Evolutionary conservation across 1,140 invertebrate species (phyloP).

Genomic region (Drosophila tani): DNA sequence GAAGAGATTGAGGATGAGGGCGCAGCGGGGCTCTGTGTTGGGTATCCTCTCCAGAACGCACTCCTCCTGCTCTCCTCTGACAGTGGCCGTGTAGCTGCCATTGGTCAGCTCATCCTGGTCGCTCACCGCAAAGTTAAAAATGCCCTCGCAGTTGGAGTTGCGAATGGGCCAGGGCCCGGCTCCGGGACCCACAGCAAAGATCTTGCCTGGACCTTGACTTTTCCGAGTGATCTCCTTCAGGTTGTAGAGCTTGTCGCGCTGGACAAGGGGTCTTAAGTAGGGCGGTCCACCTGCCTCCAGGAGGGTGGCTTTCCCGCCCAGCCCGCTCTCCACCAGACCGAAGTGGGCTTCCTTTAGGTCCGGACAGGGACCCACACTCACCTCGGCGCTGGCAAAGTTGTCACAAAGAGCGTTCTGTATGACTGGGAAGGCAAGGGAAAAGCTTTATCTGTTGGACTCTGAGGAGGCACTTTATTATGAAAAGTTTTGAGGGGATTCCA

Average conservation of each 20-base stretch:
- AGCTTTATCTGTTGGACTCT: constrained; percentile 55
- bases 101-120: constrained; percentile 86
- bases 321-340: constrained; percentile 90
- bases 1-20: constrained; percentile 93
- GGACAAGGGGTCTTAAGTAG: constrained; percentile 91
- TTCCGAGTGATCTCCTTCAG: constrained; percentile 87
- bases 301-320: constrained; percentile 90
- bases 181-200: constrained; percentile 91
- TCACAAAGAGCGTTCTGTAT: constrained; percentile 88
- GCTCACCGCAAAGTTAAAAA: constrained; percentile 87
- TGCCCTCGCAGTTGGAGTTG: constrained; percentile 86
- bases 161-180: constrained; percentile 90
- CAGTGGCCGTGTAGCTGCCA: constrained; percentile 87
- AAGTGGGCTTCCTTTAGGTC: constrained; percentile 92
- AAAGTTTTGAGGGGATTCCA: not conserved
- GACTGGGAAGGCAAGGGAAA: constrained; percentile 86
- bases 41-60: constrained; percentile 88
- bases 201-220: constrained; percentile 78
- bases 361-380: constrained; percentile 93
- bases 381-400: constrained; percentile 90
- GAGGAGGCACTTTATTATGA: constrained; percentile 17
- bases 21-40: constrained; percentile 88
- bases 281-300: constrained; percentile 94
- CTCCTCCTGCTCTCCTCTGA: constrained; percentile 85
- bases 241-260: constrained; percentile 93